Percentiles rank a stretch among this genome's conserved stretches.
These are phyloP conservation scores for Proctacanthus coquilletti DNA, from an alignment of 1,140 invertebrate species.

Conservation along the genomic window DNA sequence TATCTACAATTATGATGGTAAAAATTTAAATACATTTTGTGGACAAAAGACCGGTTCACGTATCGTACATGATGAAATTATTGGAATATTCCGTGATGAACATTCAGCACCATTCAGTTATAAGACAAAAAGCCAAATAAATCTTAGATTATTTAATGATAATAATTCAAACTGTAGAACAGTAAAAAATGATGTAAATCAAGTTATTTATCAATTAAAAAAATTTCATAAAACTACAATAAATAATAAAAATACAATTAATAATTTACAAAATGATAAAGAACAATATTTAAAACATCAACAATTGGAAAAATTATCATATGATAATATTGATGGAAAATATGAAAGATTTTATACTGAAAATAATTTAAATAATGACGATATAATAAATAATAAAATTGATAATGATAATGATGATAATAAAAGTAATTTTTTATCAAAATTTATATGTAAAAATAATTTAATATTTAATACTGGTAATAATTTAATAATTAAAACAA, in stretches of 20 bases:
- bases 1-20: constrained; percentile 13
- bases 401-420: background rate
- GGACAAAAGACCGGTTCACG: constrained; percentile 15
- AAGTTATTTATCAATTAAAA: background rate
- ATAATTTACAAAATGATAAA: background rate
- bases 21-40: constrained; percentile 12
- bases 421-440: background rate
- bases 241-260: background rate
- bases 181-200: background rate
- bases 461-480: background rate
- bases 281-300: background rate
- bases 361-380: too few relatives aligned
- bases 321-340: background rate
- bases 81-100: constrained; percentile 16
- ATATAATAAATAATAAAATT: too few relatives aligned
- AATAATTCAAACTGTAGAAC: background rate
- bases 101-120: constrained; percentile 22
- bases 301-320: background rate
- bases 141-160: constrained; percentile 10
- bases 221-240: background rate
- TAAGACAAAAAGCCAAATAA: constrained; percentile 22
- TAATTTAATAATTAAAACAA: background rate
- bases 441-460: background rate
- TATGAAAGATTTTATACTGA: background rate
- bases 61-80: constrained; percentile 17